Base-by-base conservation (phyloP, 2,797 vertebrate species). In the Pseudochaenichthys georgianus region DNA sequence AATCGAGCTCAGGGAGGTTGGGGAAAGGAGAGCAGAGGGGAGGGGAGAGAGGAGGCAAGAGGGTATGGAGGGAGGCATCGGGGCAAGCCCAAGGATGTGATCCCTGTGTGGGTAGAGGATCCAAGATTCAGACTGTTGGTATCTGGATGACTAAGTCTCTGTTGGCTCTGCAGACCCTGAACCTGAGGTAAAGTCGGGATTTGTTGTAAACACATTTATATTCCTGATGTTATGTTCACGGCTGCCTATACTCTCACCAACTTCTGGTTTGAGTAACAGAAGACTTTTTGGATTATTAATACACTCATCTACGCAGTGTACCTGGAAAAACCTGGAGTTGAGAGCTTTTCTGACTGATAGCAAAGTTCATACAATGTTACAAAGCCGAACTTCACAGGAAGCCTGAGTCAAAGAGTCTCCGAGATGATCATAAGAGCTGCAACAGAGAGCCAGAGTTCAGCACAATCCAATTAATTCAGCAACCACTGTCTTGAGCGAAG, bases 381-480 rank as follows among this genome's bases (percentile, higher is more conserved):
- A 88, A 88, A 92, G 84, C 55, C 59, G 17, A 89, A 92, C 92
- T 92, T 92, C 93, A 93, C 82, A 92, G 90, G 82, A 89, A 91
- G 85, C 75, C 82, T 50, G 78, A 90, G 89, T 93, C 87, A 91
- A 91, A 91, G 86, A 87, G 83, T 83, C 84, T 87, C 70, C 1
- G 75, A 50, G 54, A 93, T 92, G 92, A 93, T 93, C 91, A 93
- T 79, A 91, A 91, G 92, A 88, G 84, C 92, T 88, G 87, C 85
- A 91, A 90, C 88, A 80, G 76, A 91, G 87, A 93, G 88, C 80
- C 90, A 93, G 90, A 91, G 93, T 93, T 93, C 92, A 94, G 89
- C 85, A 85, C 88, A 89, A 91, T 89, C 92, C 92, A 94, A 95
- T 95, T 94, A 94, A 94, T 92, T 83, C 80, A 90, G 87, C 89